Evolutionary conservation across 2,797 vertebrate genomes (phyloP).

Genomic region (Scomberomorus guttatus): DNA sequence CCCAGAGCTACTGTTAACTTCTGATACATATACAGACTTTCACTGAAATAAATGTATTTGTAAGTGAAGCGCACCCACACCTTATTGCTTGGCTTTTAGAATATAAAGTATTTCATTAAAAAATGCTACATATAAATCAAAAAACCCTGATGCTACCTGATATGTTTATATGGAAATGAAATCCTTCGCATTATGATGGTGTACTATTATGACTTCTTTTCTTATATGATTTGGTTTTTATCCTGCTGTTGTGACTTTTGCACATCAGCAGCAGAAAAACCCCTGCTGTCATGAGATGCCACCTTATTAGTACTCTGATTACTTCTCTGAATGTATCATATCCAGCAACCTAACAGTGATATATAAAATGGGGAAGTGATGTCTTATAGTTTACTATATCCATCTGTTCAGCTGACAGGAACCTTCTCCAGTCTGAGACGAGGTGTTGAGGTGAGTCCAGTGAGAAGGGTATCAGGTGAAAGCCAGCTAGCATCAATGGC

Average conservation of each 20-base stretch:
- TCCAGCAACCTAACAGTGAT: too few species aligned
- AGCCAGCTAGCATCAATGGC: conserved; percentile 15
- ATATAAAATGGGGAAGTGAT: too few species aligned
- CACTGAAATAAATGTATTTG: too few species aligned
- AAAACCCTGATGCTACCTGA: not conserved
- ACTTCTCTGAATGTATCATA: not conserved
- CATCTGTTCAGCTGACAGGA: not conserved
- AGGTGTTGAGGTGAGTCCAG: conserved; percentile 28
- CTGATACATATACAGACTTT: not conserved
- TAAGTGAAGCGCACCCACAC: not conserved
- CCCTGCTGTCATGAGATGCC: not conserved
- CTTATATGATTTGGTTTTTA: too few species aligned
- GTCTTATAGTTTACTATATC: conserved; percentile 1
- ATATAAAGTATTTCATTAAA: not conserved
- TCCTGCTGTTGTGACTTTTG: too few species aligned
- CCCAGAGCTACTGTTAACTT: not conserved
- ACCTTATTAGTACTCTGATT: not conserved
- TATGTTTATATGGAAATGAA: not conserved
- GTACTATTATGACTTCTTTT: not conserved
- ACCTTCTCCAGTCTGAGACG: not conserved
- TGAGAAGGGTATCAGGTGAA: conserved; percentile 49
- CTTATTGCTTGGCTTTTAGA: not conserved
- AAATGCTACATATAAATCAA: too few species aligned
- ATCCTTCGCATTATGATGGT: not conserved
- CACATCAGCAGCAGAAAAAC: too few species aligned